Conservation (phyloP, 2,113 vertebrate species). For the Euleptes europaea region DNA sequence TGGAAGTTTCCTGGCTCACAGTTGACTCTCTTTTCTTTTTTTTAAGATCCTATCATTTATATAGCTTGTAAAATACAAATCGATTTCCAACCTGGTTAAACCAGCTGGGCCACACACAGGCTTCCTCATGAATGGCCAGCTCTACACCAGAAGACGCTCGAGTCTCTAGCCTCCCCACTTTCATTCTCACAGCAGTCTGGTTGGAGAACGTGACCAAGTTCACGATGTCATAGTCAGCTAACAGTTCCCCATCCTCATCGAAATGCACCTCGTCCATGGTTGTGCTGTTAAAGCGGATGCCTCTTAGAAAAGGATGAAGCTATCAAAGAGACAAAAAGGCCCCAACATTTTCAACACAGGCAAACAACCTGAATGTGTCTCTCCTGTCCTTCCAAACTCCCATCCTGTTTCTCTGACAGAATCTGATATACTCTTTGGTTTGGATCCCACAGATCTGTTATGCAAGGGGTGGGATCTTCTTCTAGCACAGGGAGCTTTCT, state of each 20-base stretch:
- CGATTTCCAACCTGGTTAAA: slow-evolving; percentile 8
- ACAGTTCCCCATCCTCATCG: neutral
- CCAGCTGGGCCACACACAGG: neutral
- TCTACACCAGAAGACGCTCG: neutral
- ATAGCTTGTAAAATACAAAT: neutral
- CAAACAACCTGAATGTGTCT: too few relatives aligned
- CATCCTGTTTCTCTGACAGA: neutral
- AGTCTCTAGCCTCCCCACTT: slow-evolving; percentile 1
- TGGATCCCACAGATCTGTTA: neutral
- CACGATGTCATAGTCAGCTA: neutral
- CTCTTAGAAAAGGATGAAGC: slow-evolving; percentile 4
- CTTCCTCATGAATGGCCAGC: neutral
- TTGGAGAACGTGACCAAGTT: slow-evolving; percentile 9
- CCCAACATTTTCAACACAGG: neutral
- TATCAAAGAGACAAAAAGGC: neutral
- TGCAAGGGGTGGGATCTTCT: too few relatives aligned
- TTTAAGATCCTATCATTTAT: neutral
- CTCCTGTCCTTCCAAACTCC: neutral
- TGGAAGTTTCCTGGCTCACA: neutral
- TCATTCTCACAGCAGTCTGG: neutral
- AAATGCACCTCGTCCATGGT: neutral
- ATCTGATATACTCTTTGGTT: neutral
- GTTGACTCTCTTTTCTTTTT: too few relatives aligned
- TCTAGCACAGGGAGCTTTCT: too few relatives aligned
- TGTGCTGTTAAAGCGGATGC: neutral